Conservation (phyloP, 2,113 vertebrate species). For the Spea multiplicata region DNA sequence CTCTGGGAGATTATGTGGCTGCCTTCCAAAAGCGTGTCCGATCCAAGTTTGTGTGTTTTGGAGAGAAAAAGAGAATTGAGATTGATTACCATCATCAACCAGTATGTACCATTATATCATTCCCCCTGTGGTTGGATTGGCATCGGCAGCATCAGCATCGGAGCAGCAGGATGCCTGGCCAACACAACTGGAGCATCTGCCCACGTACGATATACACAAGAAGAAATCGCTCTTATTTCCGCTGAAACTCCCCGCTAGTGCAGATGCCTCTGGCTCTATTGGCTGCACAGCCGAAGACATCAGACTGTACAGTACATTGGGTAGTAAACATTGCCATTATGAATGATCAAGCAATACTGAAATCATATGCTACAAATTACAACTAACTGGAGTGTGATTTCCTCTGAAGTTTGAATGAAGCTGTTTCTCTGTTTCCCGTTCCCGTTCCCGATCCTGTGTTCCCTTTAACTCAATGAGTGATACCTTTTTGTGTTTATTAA, state of each 20-base stretch:
- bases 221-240: slow-evolving; percentile 16
- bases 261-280: slow-evolving; percentile 30
- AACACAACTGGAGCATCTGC: slow-evolving; percentile 41
- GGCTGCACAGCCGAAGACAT: slow-evolving; percentile 26
- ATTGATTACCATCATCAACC: slow-evolving; percentile 48
- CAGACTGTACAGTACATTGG: slow-evolving; percentile 19
- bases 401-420: neutral
- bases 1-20: slow-evolving; percentile 43
- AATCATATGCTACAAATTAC: slow-evolving; percentile 34
- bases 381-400: slow-evolving; percentile 19
- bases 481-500: too few species aligned
- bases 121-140: slow-evolving; percentile 46
- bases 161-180: slow-evolving; percentile 46
- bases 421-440: neutral
- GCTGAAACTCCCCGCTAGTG: slow-evolving; percentile 9
- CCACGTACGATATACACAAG: slow-evolving; percentile 31
- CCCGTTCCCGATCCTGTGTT: neutral
- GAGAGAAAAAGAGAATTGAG: slow-evolving; percentile 46
- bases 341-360: slow-evolving; percentile 8
- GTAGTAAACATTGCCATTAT: slow-evolving; percentile 28
- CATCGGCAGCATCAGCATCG: slow-evolving; percentile 38
- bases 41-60: slow-evolving; percentile 48
- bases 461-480: too few species aligned
- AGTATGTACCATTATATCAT: slow-evolving; percentile 44
- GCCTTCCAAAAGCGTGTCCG: slow-evolving; percentile 39